These are phyloP conservation scores for Telmatherina bonti DNA, from an alignment of 2,797 vertebrate genomes.

Conservation along the genomic window DNA sequence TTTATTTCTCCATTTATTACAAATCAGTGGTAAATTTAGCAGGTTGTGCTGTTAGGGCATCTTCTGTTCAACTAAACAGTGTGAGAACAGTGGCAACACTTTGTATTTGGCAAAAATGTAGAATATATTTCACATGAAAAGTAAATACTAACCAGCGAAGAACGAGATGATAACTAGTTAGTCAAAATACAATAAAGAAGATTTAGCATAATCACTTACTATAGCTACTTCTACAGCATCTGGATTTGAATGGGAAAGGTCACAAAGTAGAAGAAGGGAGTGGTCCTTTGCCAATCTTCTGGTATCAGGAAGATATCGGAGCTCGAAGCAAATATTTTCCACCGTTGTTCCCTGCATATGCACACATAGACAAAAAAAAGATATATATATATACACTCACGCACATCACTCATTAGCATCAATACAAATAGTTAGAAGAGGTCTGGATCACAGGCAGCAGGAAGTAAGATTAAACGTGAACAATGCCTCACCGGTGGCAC, in stretches of 20 bases:
- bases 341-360: slow-evolving; percentile 91
- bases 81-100: not conserved
- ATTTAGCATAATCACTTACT: slow-evolving; percentile 83
- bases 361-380: slow-evolving; percentile 10
- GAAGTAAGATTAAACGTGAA: accelerated
- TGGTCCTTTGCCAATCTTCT: slow-evolving; percentile 88
- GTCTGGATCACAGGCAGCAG: not conserved
- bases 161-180: not conserved
- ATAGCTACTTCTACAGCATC: slow-evolving; percentile 93
- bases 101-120: not conserved
- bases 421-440: not conserved
- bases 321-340: slow-evolving; percentile 93
- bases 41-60: not conserved
- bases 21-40: not conserved
- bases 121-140: not conserved
- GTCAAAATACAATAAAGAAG: not conserved
- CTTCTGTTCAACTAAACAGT: not conserved
- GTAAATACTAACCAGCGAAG: not conserved
- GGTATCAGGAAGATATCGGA: slow-evolving; percentile 90
- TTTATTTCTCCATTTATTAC: not conserved
- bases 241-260: slow-evolving; percentile 85
- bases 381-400: no score
- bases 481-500: slow-evolving; percentile 87
- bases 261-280: slow-evolving; percentile 90
- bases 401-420: slow-evolving; percentile 13